Percentiles rank a stretch among this genome's conserved stretches.
Evolutionary conservation across 2,113 vertebrate species (phyloP).

Genomic region (Arothron firmamentum): DNA sequence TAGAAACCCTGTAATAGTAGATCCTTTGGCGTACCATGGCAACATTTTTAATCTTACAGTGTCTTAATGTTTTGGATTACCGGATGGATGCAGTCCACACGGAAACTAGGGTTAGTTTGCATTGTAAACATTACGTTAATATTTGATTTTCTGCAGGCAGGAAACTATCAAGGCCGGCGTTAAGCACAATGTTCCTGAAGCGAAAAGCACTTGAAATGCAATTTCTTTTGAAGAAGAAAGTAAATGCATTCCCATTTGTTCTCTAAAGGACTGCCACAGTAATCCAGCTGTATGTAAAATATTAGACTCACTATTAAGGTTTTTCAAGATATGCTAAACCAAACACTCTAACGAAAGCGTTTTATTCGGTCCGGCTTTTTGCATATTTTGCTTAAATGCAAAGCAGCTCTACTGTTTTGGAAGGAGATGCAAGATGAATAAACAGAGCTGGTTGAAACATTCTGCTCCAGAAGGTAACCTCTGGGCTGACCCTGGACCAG

Average conservation of each 20-base stretch:
- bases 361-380: too few species aligned
- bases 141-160: slow-evolving; percentile 9
- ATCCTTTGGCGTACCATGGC: too few species aligned
- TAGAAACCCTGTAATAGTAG: slow-evolving; percentile 1
- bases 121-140: slow-evolving; percentile 21
- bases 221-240: not conserved
- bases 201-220: slow-evolving; percentile 7
- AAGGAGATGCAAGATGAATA: too few species aligned
- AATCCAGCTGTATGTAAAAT: not conserved
- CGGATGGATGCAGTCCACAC: too few species aligned
- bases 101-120: slow-evolving; percentile 5
- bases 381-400: too few species aligned
- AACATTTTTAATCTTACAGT: too few species aligned
- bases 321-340: not conserved
- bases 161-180: not conserved
- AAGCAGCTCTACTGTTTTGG: too few species aligned
- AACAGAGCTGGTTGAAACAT: too few species aligned
- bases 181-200: not conserved
- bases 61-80: too few species aligned
- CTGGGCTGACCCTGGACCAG: too few species aligned
- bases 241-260: not conserved
- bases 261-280: not conserved
- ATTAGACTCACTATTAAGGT: not conserved
- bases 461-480: too few species aligned
- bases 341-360: not conserved